Evolutionary conservation across 2,113 vertebrate species (phyloP), one percentile per base, ranked within the genome.

Genomic region (Cynocephalus volans): DNA sequence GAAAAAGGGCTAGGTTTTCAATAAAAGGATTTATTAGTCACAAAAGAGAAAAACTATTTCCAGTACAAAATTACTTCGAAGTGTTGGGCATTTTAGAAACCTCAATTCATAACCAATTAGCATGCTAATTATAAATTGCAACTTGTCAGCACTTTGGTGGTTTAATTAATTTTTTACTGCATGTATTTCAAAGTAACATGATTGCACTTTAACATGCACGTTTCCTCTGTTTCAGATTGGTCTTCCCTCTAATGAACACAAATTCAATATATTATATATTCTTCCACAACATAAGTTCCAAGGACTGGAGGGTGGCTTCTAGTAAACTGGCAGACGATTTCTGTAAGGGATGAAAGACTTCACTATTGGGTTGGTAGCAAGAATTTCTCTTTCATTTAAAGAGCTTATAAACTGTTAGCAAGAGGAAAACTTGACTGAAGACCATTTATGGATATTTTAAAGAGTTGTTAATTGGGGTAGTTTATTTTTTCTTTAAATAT

Each of bases 1-100:
- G 36, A 96, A 33, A 24, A 89, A 89, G 5, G 48, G 64, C 48
- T 88, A 70, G 33, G 36, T 64, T 93, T 96, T 85, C 50, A 72
- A 24, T 65, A 45, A 90, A 75, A 58, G 21, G 5, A 58, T 65
- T 83, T 41, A 8, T 60, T 54, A 31, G 15, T 65, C 10, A 50
- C 97, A 94, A 96, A 79, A 14, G 31, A 86, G 88, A 90, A 97
- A 90, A 80, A 28, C 18, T 23, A 70, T 70, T 93, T 94, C 3
- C 36, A 94, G 26, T 64, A 62, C 9, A 90, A 87, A 89, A 52
- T 87, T 45, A 67, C 56, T 95, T 93, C 36, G 33, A 69, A 83
- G 23, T 24, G 26, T 48, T 45, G 23, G 50, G 11, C 21, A 83
- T n/a, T 79, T 67, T 18, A 45, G 31, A 88, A 36, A 79, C 18